A percentile compares a stretch with the other conserved stretches of the same genome.
Evolutionary conservation across 2,113 vertebrate species (phyloP).

Genomic region (Pica pica): DNA sequence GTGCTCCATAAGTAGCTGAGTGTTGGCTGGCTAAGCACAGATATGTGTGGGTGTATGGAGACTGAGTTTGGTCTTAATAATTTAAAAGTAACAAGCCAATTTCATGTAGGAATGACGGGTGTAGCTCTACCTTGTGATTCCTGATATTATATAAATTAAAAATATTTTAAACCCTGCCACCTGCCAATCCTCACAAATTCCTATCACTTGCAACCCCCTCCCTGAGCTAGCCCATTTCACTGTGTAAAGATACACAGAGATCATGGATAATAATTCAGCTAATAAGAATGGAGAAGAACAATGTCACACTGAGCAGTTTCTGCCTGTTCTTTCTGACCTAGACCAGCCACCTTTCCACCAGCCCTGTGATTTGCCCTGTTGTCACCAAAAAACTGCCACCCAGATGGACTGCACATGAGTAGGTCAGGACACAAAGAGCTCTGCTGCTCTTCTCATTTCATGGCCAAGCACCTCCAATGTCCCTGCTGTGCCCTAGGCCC

Average conservation of each 20-base stretch:
- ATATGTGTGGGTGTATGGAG: not conserved
- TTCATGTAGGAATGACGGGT: not conserved
- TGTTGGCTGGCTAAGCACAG: not conserved
- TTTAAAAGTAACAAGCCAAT: not conserved
- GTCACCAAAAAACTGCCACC: not conserved
- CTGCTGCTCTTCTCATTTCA: not conserved
- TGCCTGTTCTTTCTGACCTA: not conserved
- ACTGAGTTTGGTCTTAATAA: not conserved
- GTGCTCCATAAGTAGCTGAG: not conserved
- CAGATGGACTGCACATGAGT: accelerated
- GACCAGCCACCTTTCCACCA: not conserved
- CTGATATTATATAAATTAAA: not conserved
- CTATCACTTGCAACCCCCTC: accelerated
- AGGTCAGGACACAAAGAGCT: not conserved
- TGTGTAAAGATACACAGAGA: not conserved
- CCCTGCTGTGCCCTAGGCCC: not conserved
- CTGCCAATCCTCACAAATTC: not conserved
- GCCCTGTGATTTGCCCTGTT: accelerated
- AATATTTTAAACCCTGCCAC: not conserved
- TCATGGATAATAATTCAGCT: not conserved
- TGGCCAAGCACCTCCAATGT: not conserved
- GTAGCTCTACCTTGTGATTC: not conserved
- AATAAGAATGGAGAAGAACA: not conserved
- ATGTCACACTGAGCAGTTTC: not conserved
- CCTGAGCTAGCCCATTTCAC: not conserved